Conservation (phyloP, 2,888 invertebrate species). For the Harpagoxenus sublaevis region DNA sequence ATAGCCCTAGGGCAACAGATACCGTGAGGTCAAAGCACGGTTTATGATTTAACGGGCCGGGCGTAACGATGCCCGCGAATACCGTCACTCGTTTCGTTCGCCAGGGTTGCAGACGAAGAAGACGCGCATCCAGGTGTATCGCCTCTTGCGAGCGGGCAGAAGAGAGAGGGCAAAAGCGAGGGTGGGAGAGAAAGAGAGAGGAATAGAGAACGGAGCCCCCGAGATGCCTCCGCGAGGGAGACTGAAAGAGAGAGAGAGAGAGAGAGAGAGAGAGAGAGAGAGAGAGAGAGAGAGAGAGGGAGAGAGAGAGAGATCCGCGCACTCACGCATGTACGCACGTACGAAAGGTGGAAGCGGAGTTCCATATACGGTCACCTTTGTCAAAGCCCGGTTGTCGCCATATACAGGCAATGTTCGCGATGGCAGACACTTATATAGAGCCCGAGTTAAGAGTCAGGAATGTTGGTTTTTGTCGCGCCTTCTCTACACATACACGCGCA, state of each 20-base stretch:
- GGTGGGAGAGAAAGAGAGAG: slow-evolving; percentile 57
- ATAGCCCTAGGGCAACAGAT: not conserved
- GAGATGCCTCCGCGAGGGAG: slow-evolving; percentile 22
- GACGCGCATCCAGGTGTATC: slow-evolving; percentile 61
- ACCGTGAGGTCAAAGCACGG: slow-evolving; percentile 71
- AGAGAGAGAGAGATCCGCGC: slow-evolving; percentile 57
- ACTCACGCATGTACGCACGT: slow-evolving; percentile 60
- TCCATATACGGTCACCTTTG: slow-evolving; percentile 86
- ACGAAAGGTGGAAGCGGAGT: slow-evolving; percentile 84
- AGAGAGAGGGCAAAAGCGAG: slow-evolving; percentile 22
- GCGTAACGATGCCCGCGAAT: slow-evolving; percentile 51
- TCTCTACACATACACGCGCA: slow-evolving; percentile 72
- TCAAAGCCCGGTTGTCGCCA: slow-evolving; percentile 85
- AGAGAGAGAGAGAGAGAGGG: slow-evolving; percentile 51
- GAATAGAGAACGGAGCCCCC: not conserved
- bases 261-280: slow-evolving; percentile 52
- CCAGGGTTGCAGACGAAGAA: slow-evolving; percentile 30
- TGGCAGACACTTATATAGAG: slow-evolving; percentile 85
- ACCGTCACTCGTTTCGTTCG: not conserved
- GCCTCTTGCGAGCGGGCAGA: slow-evolving; percentile 37
- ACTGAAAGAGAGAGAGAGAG: slow-evolving; percentile 29
- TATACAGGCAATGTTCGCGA: slow-evolving; percentile 85
- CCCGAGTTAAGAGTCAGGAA: slow-evolving; percentile 84
- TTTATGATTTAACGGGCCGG: slow-evolving; percentile 73
- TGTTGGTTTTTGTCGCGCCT: slow-evolving; percentile 83